A percentile compares a stretch with the other conserved stretches of the same genome.
These are phyloP conservation scores for Carcinoscorpius rotundicauda DNA, from an alignment of 1,140 invertebrate genomes.

Conservation along the genomic window DNA sequence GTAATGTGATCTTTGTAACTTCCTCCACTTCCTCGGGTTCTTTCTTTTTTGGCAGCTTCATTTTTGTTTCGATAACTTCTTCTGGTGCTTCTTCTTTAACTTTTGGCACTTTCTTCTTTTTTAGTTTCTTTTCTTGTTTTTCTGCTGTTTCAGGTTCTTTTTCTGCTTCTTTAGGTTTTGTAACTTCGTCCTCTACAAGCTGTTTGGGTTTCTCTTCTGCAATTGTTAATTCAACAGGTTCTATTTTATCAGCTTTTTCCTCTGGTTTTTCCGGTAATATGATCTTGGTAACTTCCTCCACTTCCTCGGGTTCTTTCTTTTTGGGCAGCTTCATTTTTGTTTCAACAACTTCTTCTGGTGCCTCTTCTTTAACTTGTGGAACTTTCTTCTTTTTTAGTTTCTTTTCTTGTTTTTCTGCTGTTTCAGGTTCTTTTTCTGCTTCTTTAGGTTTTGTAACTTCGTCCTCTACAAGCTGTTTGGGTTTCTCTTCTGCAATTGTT, in stretches of 20 bases:
- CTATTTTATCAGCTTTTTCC: background rate
- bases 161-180: too few species aligned
- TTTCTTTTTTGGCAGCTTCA: slow-evolving; percentile 25
- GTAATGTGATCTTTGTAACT: slow-evolving; percentile 12
- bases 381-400: slow-evolving; percentile 26
- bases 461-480: too few species aligned
- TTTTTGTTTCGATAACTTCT: slow-evolving; percentile 18
- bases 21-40: slow-evolving; percentile 32
- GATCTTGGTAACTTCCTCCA: slow-evolving; percentile 29
- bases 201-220: too few species aligned
- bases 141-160: slow-evolving; percentile 4
- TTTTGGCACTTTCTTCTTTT: slow-evolving; percentile 28
- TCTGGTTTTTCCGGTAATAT: slow-evolving; percentile 1
- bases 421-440: background rate
- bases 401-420: slow-evolving; percentile 18
- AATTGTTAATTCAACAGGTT: too few species aligned
- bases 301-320: slow-evolving; percentile 26
- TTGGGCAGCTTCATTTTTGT: slow-evolving; percentile 17
- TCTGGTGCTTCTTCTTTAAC: slow-evolving; percentile 16
- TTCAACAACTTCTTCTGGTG: slow-evolving; percentile 13
- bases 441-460: too few species aligned
- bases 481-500: too few species aligned
- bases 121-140: slow-evolving; percentile 20
- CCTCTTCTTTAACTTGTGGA: slow-evolving; percentile 21
- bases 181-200: too few species aligned